Conservation (phyloP, 1,140 invertebrate species). For the Lepidurus apus region DNA sequence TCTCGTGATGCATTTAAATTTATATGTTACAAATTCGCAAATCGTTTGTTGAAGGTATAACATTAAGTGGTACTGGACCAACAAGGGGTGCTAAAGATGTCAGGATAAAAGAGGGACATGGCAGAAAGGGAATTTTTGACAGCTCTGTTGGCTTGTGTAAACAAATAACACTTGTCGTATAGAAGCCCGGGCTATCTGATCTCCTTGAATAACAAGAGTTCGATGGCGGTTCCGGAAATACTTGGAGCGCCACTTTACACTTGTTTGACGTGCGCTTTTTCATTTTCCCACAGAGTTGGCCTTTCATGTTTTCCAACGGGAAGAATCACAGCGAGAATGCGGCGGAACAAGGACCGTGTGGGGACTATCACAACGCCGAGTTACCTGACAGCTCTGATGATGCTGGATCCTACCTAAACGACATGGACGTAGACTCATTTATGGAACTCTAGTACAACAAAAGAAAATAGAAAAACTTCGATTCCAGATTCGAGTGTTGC, state of each 20-base stretch:
- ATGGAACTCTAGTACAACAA: background rate
- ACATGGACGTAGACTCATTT: slow-evolving; percentile 14
- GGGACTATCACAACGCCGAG: background rate
- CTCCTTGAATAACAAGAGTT: slow-evolving; percentile 4
- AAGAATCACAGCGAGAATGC: background rate
- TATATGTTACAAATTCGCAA: background rate
- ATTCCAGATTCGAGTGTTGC: background rate
- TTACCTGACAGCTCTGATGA: background rate
- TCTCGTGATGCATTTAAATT: too few relatives aligned
- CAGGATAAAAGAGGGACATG: slow-evolving; percentile 12
- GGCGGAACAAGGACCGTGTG: background rate
- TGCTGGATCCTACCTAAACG: slow-evolving; percentile 1
- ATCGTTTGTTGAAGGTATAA: background rate
- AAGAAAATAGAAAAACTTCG: background rate
- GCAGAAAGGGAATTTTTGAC: background rate
- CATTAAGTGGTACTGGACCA: background rate
- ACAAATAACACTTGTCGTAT: slow-evolving; percentile 19
- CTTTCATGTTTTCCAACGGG: slow-evolving; percentile 21
- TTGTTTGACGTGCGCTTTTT: background rate
- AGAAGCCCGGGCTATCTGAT: background rate
- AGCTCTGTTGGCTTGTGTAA: slow-evolving; percentile 9
- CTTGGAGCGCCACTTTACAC: slow-evolving; percentile 9
- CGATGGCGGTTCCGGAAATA: slow-evolving; percentile 18
- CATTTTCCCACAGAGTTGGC: slow-evolving; percentile 20
- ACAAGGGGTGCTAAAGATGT: background rate